Conservation (phyloP, 2,888 invertebrate species). For the Adelphocoris suturalis region DNA sequence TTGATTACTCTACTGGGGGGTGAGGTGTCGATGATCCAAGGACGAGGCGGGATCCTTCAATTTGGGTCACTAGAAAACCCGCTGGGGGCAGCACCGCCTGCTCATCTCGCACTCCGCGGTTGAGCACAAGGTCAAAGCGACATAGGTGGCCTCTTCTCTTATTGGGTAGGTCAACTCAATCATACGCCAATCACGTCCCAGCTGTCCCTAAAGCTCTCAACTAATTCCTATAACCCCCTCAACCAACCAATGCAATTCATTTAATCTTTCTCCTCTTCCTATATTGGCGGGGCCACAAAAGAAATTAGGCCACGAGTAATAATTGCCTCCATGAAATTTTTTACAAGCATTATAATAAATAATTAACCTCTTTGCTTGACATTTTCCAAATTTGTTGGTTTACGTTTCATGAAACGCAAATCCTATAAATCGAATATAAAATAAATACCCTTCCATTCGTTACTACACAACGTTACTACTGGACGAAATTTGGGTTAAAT, state of each 20-base stretch:
- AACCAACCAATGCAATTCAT: constrained; percentile 19
- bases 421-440: too few relatives aligned
- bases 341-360: too few relatives aligned
- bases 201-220: background rate
- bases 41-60: background rate
- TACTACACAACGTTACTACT: too few relatives aligned
- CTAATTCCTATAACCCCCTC: constrained; percentile 34
- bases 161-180: constrained; percentile 67
- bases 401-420: too few relatives aligned
- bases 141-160: constrained; percentile 47
- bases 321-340: too few relatives aligned
- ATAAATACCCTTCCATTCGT: too few relatives aligned
- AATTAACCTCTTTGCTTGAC: too few relatives aligned
- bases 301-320: too few relatives aligned
- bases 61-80: background rate
- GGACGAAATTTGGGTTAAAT: too few relatives aligned
- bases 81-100: background rate
- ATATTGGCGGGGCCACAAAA: too few relatives aligned
- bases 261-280: background rate
- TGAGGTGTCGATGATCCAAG: background rate
- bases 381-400: too few relatives aligned
- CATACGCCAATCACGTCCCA: constrained; percentile 55
- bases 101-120: background rate
- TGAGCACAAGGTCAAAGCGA: constrained; percentile 23
- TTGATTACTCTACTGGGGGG: background rate